Conservation (phyloP, 2,113 vertebrate species). For the Climacteris rufus region DNA sequence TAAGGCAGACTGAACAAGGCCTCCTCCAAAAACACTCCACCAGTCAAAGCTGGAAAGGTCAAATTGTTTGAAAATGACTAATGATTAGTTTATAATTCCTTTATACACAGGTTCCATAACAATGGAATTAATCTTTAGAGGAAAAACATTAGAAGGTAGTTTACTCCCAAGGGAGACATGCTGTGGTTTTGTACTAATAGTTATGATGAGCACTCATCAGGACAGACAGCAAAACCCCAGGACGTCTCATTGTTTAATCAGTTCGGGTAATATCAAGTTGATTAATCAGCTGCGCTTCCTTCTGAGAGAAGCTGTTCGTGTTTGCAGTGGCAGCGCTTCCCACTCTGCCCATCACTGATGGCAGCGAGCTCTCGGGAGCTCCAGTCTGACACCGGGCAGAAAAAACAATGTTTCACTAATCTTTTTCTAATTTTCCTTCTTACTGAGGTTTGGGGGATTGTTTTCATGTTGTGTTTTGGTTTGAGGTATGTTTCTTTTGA, state of each 20-base stretch:
- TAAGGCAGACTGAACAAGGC: constrained; percentile 35
- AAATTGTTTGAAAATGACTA: constrained; percentile 80
- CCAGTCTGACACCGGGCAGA: background rate
- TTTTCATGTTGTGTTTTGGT: background rate
- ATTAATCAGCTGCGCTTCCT: constrained; percentile 72
- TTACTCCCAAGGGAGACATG: constrained; percentile 75
- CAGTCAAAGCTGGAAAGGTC: constrained; percentile 71
- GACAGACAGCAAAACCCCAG: constrained; percentile 76
- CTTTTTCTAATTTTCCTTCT: background rate
- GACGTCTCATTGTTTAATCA: constrained; percentile 82
- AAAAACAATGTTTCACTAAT: background rate
- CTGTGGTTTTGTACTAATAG: constrained; percentile 67
- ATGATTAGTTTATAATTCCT: constrained; percentile 87
- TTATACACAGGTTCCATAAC: constrained; percentile 85
- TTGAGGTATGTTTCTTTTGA: background rate
- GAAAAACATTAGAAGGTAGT: constrained; percentile 82
- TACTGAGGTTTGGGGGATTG: background rate
- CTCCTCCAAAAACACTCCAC: constrained; percentile 44
- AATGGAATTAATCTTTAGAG: constrained; percentile 82
- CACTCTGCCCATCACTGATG: background rate
- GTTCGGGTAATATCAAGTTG: constrained; percentile 72
- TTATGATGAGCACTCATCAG: constrained; percentile 70
- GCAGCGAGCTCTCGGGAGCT: background rate
- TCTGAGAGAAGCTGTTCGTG: constrained; percentile 41
- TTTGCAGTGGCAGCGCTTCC: background rate